A percentile compares a stretch with the other conserved stretches of the same genome.
These are phyloP conservation scores for Fulmarus glacialis DNA, from an alignment of 2,113 vertebrate species.

Conservation along the genomic window DNA sequence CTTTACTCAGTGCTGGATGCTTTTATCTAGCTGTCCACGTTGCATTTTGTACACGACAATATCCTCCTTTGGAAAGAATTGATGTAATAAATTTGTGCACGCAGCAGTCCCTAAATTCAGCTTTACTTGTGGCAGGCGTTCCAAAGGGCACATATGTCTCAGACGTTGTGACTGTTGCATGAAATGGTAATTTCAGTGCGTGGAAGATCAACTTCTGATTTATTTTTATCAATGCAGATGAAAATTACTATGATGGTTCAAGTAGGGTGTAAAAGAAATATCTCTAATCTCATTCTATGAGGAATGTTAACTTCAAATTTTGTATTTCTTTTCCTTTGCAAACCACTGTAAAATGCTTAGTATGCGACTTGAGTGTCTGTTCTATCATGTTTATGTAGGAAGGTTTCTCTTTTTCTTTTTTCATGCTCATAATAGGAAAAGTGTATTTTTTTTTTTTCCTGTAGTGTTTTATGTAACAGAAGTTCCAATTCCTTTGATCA, in stretches of 20 bases:
- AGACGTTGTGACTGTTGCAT: background rate
- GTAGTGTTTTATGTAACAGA: background rate
- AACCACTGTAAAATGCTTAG: background rate
- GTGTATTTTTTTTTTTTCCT: background rate
- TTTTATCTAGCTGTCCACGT: background rate
- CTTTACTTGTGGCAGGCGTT: background rate
- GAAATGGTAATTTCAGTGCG: conserved; percentile 39
- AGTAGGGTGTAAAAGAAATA: conserved; percentile 33
- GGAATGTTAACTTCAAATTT: conserved; percentile 22
- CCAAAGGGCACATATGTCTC: background rate
- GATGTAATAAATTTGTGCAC: background rate
- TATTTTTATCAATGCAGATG: conserved; percentile 49
- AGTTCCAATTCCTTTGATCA: background rate
- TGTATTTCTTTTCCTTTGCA: background rate
- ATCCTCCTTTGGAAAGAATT: conserved; percentile 24
- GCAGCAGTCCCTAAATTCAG: background rate
- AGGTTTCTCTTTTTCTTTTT: background rate
- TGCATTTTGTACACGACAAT: background rate
- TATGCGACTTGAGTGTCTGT: background rate
- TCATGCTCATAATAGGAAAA: background rate
- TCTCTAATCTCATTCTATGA: conserved; percentile 37
- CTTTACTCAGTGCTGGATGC: background rate
- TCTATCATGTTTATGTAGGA: background rate
- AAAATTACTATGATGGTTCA: conserved; percentile 37
- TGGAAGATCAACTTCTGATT: conserved; percentile 25